These are phyloP conservation scores for Telmatochromis brichardi DNA, from an alignment of 2,113 vertebrate species.

Conservation along the genomic window DNA sequence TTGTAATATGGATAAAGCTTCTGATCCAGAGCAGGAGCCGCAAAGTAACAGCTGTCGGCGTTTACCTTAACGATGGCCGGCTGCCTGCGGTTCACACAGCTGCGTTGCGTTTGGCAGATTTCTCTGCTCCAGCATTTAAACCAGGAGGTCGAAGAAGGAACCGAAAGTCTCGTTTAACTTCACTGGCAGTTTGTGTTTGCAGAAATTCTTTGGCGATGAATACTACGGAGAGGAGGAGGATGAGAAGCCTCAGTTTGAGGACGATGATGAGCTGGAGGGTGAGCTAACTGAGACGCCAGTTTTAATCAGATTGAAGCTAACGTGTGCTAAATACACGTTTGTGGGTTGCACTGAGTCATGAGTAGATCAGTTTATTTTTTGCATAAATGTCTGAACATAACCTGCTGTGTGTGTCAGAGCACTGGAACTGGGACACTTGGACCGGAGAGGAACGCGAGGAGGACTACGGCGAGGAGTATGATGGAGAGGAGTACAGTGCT, in stretches of 20 bases:
- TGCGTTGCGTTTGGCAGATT: neutral
- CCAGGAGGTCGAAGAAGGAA: rapidly evolving
- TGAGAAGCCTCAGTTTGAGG: slow-evolving; percentile 85
- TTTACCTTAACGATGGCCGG: neutral
- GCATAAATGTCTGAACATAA: neutral
- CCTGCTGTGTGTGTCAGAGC: slow-evolving; percentile 51
- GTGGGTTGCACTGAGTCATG: neutral
- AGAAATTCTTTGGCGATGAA: slow-evolving; percentile 81
- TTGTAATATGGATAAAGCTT: neutral
- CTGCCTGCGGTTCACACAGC: neutral
- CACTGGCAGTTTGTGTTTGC: neutral
- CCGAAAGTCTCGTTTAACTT: rapidly evolving
- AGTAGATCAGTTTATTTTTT: neutral
- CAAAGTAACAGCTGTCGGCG: neutral
- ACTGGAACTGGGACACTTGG: slow-evolving; percentile 90
- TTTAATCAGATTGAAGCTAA: neutral
- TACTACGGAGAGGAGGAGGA: slow-evolving; percentile 76
- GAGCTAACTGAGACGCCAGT: neutral
- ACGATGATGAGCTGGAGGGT: slow-evolving; percentile 76
- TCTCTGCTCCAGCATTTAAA: neutral
- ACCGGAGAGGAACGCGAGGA: slow-evolving; percentile 55
- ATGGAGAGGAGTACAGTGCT: neutral
- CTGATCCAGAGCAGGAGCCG: neutral
- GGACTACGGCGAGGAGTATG: neutral
- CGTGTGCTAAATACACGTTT: rapidly evolving